Conservation (phyloP, 2,113 vertebrate species). For the Rhinoderma darwinii region DNA sequence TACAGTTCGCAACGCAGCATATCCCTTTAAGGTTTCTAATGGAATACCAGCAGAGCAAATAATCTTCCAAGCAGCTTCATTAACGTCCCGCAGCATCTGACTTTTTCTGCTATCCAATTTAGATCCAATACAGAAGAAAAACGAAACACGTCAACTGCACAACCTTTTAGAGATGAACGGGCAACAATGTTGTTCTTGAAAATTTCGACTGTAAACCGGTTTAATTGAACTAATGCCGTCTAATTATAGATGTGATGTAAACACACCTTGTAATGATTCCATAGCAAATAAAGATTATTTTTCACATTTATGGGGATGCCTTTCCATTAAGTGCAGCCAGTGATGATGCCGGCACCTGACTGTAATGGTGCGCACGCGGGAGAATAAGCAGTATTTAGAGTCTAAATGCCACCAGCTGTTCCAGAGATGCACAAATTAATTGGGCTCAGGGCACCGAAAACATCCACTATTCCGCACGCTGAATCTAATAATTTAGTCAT, state of each 20-base stretch:
- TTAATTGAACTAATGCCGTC: slow-evolving; percentile 43
- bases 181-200: slow-evolving; percentile 2
- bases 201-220: slow-evolving; percentile 14
- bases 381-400: slow-evolving; percentile 81
- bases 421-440: slow-evolving; percentile 80
- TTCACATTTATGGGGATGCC: slow-evolving; percentile 71
- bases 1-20: no score
- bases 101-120: not conserved
- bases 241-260: slow-evolving; percentile 53
- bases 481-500: slow-evolving; percentile 70
- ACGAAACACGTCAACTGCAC: not conserved
- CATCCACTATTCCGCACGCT: slow-evolving; percentile 67
- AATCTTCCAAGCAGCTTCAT: not conserved
- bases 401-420: slow-evolving; percentile 86
- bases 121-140: not conserved
- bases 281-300: slow-evolving; percentile 53
- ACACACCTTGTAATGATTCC: slow-evolving; percentile 36
- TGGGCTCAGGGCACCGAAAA: slow-evolving; percentile 72
- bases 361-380: slow-evolving; percentile 83
- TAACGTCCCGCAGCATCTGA: not conserved
- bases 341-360: slow-evolving; percentile 80
- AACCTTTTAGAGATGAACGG: slow-evolving; percentile 5
- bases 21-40: not conserved
- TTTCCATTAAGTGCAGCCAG: slow-evolving; percentile 80
- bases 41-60: not conserved